Evolutionary conservation across 2,113 vertebrate species (phyloP), one percentile per base, ranked within the genome.

Genomic region (Eurypyga helias): DNA sequence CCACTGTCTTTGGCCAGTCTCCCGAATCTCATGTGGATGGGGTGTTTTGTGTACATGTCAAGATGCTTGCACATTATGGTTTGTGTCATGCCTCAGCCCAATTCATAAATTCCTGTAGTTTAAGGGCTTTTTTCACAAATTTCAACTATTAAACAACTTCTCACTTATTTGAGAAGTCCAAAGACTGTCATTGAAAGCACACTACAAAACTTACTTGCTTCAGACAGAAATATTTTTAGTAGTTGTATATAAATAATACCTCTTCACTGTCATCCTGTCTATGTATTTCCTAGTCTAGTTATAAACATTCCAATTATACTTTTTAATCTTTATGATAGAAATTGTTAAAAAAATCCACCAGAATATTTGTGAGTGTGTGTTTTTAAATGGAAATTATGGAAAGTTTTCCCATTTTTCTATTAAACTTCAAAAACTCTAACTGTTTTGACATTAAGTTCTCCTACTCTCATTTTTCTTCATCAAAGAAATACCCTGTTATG

Each of bases 41-140:
- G 17, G 5, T 2, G 21, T 25, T 55, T 9, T 18, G 6, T 26
- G 9, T 14, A 15, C 0, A 0, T 7, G 6, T 61, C 43, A 51
- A 45, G 24, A 31, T 18, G 16, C 9, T 46, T n/a, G 7, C 13
- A 36, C 23, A 8, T 12, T 57, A 36, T 0, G 5, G 2, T 33
- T 11, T 25, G 17, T 60, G 26, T 25, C 23, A 23, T 15, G 6
- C 28, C 52, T 51, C 36, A 28, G 34, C 13, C 57, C 5, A 61
- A 8, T 23, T 58, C 3, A 0, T 24, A 71, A 71, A 3, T 54
- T 31, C 17, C 17, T 28, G 34, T 38, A 69, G 16, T 62, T 66
- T 45, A 66, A 84, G 15, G 28, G 9, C 3, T 66, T 31, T 62
- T 73, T 55, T 17, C 21, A 48, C 13, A 57, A 80, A 34, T 25